These are phyloP conservation scores for Otolemur crassicaudatus DNA, from an alignment of 2,797 vertebrate species.

Conservation along the genomic window DNA sequence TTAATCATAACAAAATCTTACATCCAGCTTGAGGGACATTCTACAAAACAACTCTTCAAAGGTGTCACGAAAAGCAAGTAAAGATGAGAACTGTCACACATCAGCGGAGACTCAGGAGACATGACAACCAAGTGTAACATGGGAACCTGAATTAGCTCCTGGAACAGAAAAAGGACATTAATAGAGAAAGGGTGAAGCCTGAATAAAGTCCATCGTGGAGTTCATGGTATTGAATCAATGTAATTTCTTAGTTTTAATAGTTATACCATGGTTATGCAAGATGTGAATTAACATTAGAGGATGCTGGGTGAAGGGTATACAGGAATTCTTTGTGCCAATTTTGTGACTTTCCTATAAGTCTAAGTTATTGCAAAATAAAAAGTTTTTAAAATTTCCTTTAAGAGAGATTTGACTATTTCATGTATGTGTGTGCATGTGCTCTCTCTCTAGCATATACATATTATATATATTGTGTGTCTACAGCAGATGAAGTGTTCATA, in stretches of 20 bases:
- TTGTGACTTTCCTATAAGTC: not conserved
- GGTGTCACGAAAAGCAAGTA: not conserved
- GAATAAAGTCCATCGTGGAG: not conserved
- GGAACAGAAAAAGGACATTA: not conserved
- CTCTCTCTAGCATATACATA: no score
- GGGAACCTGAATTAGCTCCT: not conserved
- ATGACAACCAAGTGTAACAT: no score
- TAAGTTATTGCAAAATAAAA: not conserved
- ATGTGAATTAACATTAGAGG: not conserved
- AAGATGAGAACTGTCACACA: not conserved
- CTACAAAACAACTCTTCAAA: not conserved
- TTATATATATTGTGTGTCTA: no score
- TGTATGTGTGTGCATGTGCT: not conserved
- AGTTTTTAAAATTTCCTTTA: not conserved
- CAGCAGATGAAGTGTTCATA: no score
- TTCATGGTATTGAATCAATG: not conserved
- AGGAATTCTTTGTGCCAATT: not conserved
- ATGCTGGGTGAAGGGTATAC: not conserved
- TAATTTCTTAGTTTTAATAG: constrained; percentile 9
- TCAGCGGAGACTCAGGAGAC: no score
- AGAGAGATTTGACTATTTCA: not conserved
- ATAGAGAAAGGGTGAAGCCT: not conserved
- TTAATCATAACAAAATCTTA: not conserved
- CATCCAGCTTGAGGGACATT: not conserved
- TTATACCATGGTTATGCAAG: not conserved